These are phyloP conservation scores for Amiota communis DNA, from an alignment of 2,888 invertebrate genomes.

Conservation along the genomic window DNA sequence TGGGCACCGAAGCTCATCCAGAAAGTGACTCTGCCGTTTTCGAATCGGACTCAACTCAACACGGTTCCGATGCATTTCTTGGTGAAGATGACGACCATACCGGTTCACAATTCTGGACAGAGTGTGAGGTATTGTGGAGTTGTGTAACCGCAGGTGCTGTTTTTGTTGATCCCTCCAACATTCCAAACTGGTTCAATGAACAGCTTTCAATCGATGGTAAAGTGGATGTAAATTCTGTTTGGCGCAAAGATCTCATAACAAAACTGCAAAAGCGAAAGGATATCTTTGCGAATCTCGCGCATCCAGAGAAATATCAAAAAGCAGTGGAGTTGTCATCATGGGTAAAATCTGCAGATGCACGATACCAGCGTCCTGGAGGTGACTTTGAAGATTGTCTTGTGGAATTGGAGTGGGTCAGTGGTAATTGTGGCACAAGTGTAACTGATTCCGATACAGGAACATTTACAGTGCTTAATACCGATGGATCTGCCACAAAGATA, in stretches of 20 bases:
- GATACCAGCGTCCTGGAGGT: conserved; percentile 76
- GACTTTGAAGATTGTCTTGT: conserved; percentile 84
- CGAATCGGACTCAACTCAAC: conserved; percentile 79
- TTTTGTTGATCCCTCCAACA: conserved; percentile 80
- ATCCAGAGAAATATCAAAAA: conserved; percentile 80
- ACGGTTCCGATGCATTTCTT: conserved; percentile 82
- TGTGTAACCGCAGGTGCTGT: conserved; percentile 88
- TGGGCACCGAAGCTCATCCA: conserved; percentile 88
- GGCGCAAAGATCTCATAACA: conserved; percentile 83
- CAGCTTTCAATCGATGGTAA: conserved; percentile 74
- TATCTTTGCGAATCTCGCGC: conserved; percentile 71
- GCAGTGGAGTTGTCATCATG: conserved; percentile 90
- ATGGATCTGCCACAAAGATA: conserved; percentile 83
- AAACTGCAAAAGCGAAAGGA: conserved; percentile 78
- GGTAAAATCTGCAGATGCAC: conserved; percentile 87
- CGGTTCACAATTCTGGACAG: conserved; percentile 82
- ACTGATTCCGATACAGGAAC: conserved; percentile 76
- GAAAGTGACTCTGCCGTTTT: conserved; percentile 88
- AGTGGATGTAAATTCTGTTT: conserved; percentile 81
- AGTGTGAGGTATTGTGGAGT: conserved; percentile 86
- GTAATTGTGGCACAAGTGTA: conserved; percentile 50
- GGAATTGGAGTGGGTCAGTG: conserved; percentile 87
- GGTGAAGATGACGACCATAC: conserved; percentile 83
- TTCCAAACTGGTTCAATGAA: conserved; percentile 87
- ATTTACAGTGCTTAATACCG: conserved; percentile 83